These are phyloP conservation scores for Larimichthys crocea DNA, from an alignment of 2,113 vertebrate species.

Conservation along the genomic window DNA sequence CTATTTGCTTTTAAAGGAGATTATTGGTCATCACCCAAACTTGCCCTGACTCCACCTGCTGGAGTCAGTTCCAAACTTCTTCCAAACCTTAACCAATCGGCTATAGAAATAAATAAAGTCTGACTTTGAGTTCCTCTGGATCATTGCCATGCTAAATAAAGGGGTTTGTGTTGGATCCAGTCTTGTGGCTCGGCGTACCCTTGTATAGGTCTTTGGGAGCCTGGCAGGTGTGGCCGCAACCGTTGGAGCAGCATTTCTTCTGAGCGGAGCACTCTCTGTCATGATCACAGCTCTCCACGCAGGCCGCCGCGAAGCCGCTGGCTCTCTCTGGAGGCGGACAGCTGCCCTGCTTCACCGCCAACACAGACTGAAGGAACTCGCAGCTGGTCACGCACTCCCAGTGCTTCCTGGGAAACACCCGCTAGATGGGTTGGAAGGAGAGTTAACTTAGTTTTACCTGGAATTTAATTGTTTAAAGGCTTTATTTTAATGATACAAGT, in stretches of 20 bases:
- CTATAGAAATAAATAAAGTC: too few relatives aligned
- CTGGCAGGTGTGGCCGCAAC: slow-evolving; percentile 95
- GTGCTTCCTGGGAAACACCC: slow-evolving; percentile 90
- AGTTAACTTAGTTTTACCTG: neutral
- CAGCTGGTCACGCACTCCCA: slow-evolving; percentile 95
- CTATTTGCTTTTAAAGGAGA: too few relatives aligned
- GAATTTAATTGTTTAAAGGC: too few relatives aligned
- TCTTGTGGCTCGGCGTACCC: slow-evolving; percentile 76
- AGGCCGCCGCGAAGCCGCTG: slow-evolving; percentile 93
- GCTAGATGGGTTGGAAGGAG: slow-evolving; percentile 65
- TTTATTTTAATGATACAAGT: too few relatives aligned
- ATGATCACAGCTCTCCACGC: slow-evolving; percentile 91
- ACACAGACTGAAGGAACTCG: slow-evolving; percentile 90
- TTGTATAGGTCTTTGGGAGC: slow-evolving; percentile 91
- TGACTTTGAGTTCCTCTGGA: neutral
- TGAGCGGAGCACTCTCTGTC: slow-evolving; percentile 90
- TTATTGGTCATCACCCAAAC: too few relatives aligned
- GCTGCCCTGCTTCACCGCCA: slow-evolving; percentile 89
- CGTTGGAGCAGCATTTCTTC: slow-evolving; percentile 94
- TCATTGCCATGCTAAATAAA: neutral
- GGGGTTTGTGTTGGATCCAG: too few relatives aligned
- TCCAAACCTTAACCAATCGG: too few relatives aligned
- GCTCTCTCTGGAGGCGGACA: slow-evolving; percentile 91
- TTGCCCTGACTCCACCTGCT: too few relatives aligned
- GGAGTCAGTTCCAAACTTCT: too few relatives aligned